phyloP scores from a whole-genome alignment of 2,888 invertebrate genomes.

The Melanotus villosus region DNA sequence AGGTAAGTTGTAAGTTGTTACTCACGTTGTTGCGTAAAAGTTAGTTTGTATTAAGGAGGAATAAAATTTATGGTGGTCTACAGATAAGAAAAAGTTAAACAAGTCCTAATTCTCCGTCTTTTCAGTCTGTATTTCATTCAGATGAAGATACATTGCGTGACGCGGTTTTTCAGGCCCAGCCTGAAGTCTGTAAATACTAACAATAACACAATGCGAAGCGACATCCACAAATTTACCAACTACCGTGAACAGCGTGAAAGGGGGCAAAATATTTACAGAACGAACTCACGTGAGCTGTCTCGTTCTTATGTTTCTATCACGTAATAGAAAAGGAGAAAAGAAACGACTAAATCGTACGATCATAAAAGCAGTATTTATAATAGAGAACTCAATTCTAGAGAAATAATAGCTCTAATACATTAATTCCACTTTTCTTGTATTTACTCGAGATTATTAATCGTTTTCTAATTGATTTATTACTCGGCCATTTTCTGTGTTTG shows the following conservation, averaged over 20 bases:
- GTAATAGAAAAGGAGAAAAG: slow-evolving; percentile 12
- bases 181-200: slow-evolving; percentile 44
- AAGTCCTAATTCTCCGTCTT: slow-evolving; percentile 33
- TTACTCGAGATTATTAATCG: slow-evolving; percentile 65
- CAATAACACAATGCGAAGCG: slow-evolving; percentile 45
- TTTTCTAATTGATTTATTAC: slow-evolving; percentile 66
- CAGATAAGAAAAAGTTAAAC: slow-evolving; percentile 37
- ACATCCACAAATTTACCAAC: slow-evolving; percentile 49
- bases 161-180: slow-evolving; percentile 37
- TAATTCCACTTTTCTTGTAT: slow-evolving; percentile 57
- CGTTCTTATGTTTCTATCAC: slow-evolving; percentile 14
- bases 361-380: slow-evolving; percentile 47
- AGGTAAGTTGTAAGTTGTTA: no score
- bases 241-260: slow-evolving; percentile 45
- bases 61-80: slow-evolving; percentile 32
- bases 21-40: slow-evolving; percentile 18
- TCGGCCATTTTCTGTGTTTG: slow-evolving; percentile 48
- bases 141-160: slow-evolving; percentile 47
- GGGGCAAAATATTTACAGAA: slow-evolving; percentile 30
- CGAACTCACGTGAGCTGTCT: slow-evolving; percentile 27
- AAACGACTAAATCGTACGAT: slow-evolving; percentile 39
- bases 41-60: slow-evolving; percentile 16
- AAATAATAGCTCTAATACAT: slow-evolving; percentile 51
- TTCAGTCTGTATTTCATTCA: slow-evolving; percentile 40
- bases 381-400: slow-evolving; percentile 49